Conservation (phyloP, 2,113 vertebrate genomes). For the Peucedramus taeniatus region DNA sequence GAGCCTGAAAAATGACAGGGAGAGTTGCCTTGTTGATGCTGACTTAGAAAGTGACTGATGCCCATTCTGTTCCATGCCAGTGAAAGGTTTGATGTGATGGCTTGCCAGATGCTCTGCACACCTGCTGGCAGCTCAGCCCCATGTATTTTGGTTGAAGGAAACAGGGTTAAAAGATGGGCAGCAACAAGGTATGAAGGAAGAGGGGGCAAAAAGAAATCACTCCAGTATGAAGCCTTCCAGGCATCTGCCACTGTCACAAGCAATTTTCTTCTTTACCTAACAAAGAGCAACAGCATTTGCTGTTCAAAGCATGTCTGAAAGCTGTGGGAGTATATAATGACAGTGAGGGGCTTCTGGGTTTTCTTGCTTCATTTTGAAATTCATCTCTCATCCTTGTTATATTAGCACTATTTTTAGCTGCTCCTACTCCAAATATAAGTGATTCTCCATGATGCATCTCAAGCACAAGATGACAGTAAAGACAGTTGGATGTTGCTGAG, state of each 20-base stretch:
- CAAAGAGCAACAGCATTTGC: not conserved
- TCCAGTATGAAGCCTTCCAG: not conserved
- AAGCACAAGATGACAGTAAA: not conserved
- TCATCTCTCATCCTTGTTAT: not conserved
- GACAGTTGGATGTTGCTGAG: not conserved
- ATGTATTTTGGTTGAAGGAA: not conserved
- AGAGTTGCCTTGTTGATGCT: not conserved
- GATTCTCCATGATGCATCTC: not conserved
- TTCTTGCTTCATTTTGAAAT: not conserved
- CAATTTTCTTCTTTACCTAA: not conserved
- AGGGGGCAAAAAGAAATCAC: not conserved
- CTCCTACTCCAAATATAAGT: not conserved
- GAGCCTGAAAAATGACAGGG: not conserved
- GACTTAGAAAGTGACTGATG: not conserved
- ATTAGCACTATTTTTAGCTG: slow-evolving; percentile 39
- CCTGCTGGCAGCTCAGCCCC: not conserved
- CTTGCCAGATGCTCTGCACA: not conserved
- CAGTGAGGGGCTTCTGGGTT: slow-evolving; percentile 4
- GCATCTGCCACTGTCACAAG: not conserved
- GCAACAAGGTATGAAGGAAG: not conserved
- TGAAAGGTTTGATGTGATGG: not conserved
- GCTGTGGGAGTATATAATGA: not conserved
- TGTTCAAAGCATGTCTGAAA: not conserved
- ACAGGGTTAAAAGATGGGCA: not conserved
- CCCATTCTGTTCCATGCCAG: not conserved